Base-by-base conservation (phyloP, 2,113 vertebrate species). In the Apteryx mantelli region DNA sequence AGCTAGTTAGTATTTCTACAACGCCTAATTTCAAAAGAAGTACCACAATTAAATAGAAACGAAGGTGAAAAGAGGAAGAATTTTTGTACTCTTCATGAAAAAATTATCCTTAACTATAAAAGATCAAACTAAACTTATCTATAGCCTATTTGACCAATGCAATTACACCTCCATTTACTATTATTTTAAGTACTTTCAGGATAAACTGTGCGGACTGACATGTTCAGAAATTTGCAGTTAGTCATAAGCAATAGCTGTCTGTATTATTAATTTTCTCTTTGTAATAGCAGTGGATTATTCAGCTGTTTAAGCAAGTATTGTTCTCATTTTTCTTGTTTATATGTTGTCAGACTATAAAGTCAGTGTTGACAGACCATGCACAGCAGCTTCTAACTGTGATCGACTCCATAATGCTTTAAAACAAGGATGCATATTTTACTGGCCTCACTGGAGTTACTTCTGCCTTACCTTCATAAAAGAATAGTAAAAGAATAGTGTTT, bases 261-360 rank as follows among this genome's bases (percentile, higher is more conserved):
- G 32, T 24, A 36, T 40, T 84, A 28, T 78, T 95, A 85, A 84
- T 89, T 97, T 97, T 97, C 86, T 94, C 79, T 85, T 82, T 92
- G 86, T 95, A 95, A 82, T 87, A 70, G 55, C 58, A 91, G 82
- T 94, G 91, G 80, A 77, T 91, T 93, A 19, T 65, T 97, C 46
- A 93, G 66, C 63, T 86, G 63, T 88, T 85, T 34, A 48, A n/a
- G 75, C 69, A 96, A 81, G 6, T 52, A 21, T 73, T 78, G n/a
- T 53, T 94, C 52, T 82, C 40, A 63, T 94, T 96, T 95, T 97
- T 96, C 73, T 85, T 76, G 12, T 82, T 80, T 69, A 40, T 83
- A 15, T 75, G 18, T 74, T 94, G 44, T 93, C 88, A 94, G 88
- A 77, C 61, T 80, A 42, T 48, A 84, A 88, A 88, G 84, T 91